A percentile compares a stretch with the other conserved stretches of the same genome.
These are phyloP conservation scores for Cryptoleucopteryx plumbea DNA, from an alignment of 2,113 vertebrate species.

Conservation along the genomic window DNA sequence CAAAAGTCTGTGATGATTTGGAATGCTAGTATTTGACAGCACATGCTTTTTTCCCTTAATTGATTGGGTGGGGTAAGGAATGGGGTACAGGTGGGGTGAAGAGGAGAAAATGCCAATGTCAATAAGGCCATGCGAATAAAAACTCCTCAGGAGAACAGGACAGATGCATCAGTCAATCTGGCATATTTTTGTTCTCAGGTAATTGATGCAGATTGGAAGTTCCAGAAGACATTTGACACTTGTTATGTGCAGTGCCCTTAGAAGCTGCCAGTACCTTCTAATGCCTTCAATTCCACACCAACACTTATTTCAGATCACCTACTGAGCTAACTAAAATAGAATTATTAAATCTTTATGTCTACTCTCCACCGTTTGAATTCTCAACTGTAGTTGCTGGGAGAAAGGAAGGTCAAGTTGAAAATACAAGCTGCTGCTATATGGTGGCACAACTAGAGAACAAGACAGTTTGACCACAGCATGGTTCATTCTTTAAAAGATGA, in stretches of 20 bases:
- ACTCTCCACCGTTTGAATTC: not conserved
- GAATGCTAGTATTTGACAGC: conserved; percentile 71
- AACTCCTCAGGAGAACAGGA: conserved; percentile 39
- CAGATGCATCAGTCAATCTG: not conserved
- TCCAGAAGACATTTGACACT: not conserved
- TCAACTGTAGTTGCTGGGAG: not conserved
- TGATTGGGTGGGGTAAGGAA: not conserved
- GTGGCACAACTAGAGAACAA: not conserved
- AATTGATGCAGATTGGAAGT: not conserved
- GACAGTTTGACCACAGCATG: not conserved
- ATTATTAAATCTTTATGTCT: not conserved
- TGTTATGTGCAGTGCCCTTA: not conserved
- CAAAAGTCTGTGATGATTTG: conserved; percentile 68
- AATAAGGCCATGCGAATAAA: conserved; percentile 77
- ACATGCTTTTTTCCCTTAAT: conserved; percentile 74
- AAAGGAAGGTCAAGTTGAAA: conserved; percentile 11
- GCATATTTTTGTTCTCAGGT: not conserved
- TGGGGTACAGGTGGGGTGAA: not conserved
- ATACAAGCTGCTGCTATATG: not conserved
- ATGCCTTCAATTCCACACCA: not conserved
- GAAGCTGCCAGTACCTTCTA: not conserved
- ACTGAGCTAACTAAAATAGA: not conserved
- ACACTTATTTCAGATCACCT: not conserved
- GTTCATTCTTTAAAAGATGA: not conserved
- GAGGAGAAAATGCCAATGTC: conserved; percentile 54